These are phyloP conservation scores for Phasianus colchicus DNA, from an alignment of 2,113 vertebrate genomes.

Conservation along the genomic window DNA sequence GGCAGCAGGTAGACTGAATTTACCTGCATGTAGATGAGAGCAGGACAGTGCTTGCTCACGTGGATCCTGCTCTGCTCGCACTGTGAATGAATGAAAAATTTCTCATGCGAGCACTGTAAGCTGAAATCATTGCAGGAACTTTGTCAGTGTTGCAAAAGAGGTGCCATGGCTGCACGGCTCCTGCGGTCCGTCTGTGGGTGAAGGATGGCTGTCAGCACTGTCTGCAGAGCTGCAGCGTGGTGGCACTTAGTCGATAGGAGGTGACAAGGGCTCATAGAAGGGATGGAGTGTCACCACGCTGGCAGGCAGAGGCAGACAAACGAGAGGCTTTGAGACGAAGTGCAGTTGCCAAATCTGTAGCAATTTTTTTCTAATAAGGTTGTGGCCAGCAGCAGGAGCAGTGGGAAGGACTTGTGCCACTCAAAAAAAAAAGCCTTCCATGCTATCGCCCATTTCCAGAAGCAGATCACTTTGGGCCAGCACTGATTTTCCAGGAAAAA, in stretches of 20 bases:
- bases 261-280: neutral
- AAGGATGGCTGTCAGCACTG: neutral
- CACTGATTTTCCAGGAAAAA: neutral
- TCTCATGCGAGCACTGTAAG: rapidly evolving
- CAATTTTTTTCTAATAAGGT: conserved; percentile 25
- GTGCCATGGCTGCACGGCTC: neutral
- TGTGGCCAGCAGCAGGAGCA: neutral
- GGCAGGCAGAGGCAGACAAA: conserved; percentile 2
- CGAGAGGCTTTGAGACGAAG: conserved; percentile 9
- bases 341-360: neutral
- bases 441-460: neutral
- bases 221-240: neutral
- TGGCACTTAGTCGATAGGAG: neutral
- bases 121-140: neutral
- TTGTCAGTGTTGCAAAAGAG: neutral
- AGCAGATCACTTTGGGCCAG: neutral
- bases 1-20: neutral
- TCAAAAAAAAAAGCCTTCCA: neutral
- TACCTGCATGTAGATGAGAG: neutral
- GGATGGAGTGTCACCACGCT: neutral
- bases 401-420: neutral
- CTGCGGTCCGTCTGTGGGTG: neutral
- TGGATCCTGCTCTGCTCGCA: neutral
- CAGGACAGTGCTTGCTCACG: too few species aligned
- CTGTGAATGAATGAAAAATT: neutral